A percentile compares a stretch with the other conserved stretches of the same genome.
Conservation (phyloP, 2,797 vertebrate genomes). For the Linurgus olivaceus region DNA sequence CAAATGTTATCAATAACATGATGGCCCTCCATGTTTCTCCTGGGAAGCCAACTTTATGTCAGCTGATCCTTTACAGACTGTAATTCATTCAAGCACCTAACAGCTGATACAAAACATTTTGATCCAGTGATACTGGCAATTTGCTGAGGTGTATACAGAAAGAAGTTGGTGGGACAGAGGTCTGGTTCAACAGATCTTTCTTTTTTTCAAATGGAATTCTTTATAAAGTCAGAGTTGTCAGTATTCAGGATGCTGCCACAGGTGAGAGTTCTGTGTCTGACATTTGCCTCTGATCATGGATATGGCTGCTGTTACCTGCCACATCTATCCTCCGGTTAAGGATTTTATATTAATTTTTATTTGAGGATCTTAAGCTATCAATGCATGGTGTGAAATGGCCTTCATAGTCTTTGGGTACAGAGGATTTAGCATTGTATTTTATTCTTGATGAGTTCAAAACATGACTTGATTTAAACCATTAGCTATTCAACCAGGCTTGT, state of each 20-base stretch:
- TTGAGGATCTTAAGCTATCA: not conserved
- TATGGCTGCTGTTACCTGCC: not conserved
- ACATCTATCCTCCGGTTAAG: not conserved
- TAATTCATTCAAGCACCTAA: not conserved
- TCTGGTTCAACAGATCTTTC: not conserved
- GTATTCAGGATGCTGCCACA: not conserved
- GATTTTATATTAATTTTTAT: not conserved
- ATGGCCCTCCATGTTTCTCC: not conserved
- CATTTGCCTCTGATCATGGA: not conserved
- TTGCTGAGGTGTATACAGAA: not conserved
- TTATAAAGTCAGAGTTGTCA: not conserved
- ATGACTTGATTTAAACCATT: not conserved
- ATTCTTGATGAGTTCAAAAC: not conserved
- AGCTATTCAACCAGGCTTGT: not conserved
- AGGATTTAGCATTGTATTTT: not conserved
- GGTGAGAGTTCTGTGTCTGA: not conserved
- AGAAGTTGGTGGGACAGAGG: not conserved
- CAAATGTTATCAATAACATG: not conserved
- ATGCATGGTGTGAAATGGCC: not conserved
- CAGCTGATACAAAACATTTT: not conserved
- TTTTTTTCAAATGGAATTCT: not conserved
- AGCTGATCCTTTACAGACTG: not conserved
- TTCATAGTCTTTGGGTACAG: not conserved
- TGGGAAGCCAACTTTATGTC: not conserved
- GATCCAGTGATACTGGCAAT: not conserved